Evolutionary conservation across 2,113 vertebrate genomes (phyloP).

Genomic region (Mus spicilegus): DNA sequence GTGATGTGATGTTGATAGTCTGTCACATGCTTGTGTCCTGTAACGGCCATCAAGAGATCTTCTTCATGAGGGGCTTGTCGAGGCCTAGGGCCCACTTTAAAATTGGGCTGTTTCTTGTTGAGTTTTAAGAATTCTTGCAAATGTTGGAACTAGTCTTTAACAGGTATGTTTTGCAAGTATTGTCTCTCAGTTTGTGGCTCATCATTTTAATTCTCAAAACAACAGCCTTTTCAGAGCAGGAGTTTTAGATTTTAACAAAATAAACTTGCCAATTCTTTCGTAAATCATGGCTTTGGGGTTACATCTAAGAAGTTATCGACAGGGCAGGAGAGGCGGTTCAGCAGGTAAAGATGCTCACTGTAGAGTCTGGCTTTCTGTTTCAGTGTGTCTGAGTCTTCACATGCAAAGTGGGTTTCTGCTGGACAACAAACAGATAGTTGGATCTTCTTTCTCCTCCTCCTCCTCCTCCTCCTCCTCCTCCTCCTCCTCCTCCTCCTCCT

Average conservation of each 20-base stretch:
- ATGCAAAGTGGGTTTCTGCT: constrained; percentile 30
- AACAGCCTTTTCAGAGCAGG: constrained; percentile 9
- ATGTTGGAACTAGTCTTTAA: constrained; percentile 41
- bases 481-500: too few relatives aligned
- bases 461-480: too few relatives aligned
- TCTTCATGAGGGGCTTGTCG: constrained; percentile 18
- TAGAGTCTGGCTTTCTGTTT: background rate
- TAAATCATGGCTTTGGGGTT: background rate
- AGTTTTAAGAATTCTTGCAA: constrained; percentile 21
- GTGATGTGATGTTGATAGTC: background rate
- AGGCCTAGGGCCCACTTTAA: constrained; percentile 15
- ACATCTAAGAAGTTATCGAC: background rate
- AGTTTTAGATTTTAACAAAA: constrained; percentile 42
- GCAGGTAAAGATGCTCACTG: background rate
- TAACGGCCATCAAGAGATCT: background rate
- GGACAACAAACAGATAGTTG: background rate
- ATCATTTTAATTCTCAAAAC: background rate
- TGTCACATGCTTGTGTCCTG: background rate
- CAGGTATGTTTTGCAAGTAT: constrained; percentile 43
- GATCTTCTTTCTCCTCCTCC: background rate
- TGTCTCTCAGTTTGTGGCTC: constrained; percentile 44
- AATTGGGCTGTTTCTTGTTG: constrained; percentile 6
- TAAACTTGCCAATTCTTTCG: constrained; percentile 5
- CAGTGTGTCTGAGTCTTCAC: background rate
- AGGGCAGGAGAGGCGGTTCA: background rate